These are phyloP conservation scores for Hippocampus barbouri DNA, from an alignment of 2,113 vertebrate genomes.

Conservation along the genomic window DNA sequence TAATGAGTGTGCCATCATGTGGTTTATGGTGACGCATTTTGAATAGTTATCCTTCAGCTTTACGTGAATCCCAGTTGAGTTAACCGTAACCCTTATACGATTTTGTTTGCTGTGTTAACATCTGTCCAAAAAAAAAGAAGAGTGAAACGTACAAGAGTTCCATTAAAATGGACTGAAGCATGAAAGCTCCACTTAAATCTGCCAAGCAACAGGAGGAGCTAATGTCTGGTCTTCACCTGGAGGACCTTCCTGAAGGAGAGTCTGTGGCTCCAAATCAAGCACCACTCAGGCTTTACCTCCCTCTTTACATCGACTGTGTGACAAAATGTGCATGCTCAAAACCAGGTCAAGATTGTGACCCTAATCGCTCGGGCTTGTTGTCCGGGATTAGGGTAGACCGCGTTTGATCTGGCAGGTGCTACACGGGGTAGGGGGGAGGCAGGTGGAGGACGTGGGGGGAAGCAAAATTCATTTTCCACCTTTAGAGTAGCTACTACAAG, in stretches of 20 bases:
- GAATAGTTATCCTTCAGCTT: too few species aligned
- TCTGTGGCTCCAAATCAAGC: background rate
- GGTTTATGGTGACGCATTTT: too few species aligned
- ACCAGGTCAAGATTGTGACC: constrained; percentile 54
- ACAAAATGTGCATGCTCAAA: constrained; percentile 46
- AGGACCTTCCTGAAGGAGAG: background rate
- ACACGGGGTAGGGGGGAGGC: constrained; percentile 21
- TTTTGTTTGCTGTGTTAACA: background rate
- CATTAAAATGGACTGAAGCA: background rate
- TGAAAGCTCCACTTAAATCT: constrained; percentile 32
- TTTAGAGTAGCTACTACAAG: constrained; percentile 23
- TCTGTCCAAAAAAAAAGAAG: background rate
- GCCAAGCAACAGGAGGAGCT: constrained; percentile 20
- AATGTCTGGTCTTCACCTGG: constrained; percentile 22
- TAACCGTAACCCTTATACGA: background rate
- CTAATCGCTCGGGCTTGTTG: constrained; percentile 56
- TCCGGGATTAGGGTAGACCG: constrained; percentile 53
- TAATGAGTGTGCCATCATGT: too few species aligned
- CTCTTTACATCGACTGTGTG: constrained; percentile 41
- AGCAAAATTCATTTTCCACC: constrained; percentile 32
- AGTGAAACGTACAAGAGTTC: background rate
- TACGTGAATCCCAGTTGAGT: too few species aligned
- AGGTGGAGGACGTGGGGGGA: constrained; percentile 15
- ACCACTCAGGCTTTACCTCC: background rate
- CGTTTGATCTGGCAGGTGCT: constrained; percentile 66